Conservation (phyloP, 2,888 invertebrate genomes). For the Drosophila dives region DNA sequence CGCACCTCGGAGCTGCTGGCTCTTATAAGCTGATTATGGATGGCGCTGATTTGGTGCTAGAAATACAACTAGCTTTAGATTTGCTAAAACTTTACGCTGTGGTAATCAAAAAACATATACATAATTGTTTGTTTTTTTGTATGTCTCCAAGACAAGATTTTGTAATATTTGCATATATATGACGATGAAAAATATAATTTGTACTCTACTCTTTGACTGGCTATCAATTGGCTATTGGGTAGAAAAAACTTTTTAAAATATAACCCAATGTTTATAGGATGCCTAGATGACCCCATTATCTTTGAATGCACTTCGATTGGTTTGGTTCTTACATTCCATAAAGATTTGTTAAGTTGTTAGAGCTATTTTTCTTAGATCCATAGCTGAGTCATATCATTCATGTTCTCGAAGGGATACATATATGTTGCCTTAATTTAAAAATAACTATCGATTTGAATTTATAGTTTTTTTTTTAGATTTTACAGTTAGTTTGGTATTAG, state of each 20-base stretch:
- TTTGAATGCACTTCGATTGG: background rate
- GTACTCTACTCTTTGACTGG: background rate
- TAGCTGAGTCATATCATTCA: too few relatives aligned
- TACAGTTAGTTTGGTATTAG: too few relatives aligned
- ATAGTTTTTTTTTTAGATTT: too few relatives aligned
- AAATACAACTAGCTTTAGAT: constrained; percentile 15
- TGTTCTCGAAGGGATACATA: too few relatives aligned
- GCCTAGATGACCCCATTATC: background rate
- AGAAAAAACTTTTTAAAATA: background rate
- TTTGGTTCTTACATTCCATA: too few relatives aligned
- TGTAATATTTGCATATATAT: constrained; percentile 29
- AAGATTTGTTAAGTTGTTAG: too few relatives aligned
- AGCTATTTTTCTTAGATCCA: too few relatives aligned
- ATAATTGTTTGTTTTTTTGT: constrained; percentile 40
- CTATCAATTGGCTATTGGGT: background rate
- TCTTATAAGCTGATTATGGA: constrained; percentile 61
- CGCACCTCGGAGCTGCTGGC: constrained; percentile 86
- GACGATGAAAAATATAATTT: constrained; percentile 39
- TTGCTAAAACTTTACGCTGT: constrained; percentile 19
- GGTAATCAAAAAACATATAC: constrained; percentile 34
- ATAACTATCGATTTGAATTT: too few relatives aligned
- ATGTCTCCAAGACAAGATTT: constrained; percentile 44
- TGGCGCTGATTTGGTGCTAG: constrained; percentile 14
- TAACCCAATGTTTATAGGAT: background rate
- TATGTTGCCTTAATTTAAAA: too few relatives aligned